Conservation (phyloP, 2,113 vertebrate species). For the Apistogramma diplotaenia region DNA sequence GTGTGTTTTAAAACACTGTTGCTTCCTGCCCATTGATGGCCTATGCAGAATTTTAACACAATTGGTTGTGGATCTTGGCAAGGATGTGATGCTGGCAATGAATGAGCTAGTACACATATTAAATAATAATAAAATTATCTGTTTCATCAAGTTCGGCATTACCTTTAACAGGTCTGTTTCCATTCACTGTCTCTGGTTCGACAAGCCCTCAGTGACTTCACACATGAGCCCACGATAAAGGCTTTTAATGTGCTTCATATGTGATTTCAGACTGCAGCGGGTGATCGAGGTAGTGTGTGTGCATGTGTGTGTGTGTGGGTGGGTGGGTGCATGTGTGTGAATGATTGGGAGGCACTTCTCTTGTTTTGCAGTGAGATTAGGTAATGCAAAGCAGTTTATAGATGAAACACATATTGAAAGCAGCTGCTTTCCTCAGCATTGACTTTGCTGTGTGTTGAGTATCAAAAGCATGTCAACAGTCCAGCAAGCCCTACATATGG, state of each 20-base stretch:
- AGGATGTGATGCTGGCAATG: not conserved
- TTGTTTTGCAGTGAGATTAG: constrained; percentile 55
- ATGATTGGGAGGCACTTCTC: constrained; percentile 40
- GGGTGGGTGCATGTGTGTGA: not conserved
- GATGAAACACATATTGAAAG: constrained; percentile 63
- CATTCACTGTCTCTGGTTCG: not conserved
- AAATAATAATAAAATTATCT: not conserved
- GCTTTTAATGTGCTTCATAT: constrained; percentile 59
- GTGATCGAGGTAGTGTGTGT: constrained; percentile 1
- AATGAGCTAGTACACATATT: not conserved
- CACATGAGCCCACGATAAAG: constrained; percentile 42
- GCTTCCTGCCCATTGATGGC: constrained; percentile 27
- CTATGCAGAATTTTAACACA: not conserved
- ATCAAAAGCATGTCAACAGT: constrained; percentile 39
- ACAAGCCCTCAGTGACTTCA: constrained; percentile 34
- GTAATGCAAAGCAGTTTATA: constrained; percentile 62
- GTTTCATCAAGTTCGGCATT: constrained; percentile 8
- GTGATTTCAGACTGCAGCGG: constrained; percentile 34
- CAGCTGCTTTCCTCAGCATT: constrained; percentile 59
- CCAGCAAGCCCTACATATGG: not conserved
- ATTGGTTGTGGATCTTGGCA: not conserved
- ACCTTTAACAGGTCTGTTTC: constrained; percentile 26
- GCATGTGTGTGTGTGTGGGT: not conserved
- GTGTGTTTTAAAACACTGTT: constrained; percentile 21
- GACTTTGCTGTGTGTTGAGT: constrained; percentile 42